phyloP scores from a whole-genome alignment of 2,113 vertebrate genomes.

The Lampris megalopsis region DNA sequence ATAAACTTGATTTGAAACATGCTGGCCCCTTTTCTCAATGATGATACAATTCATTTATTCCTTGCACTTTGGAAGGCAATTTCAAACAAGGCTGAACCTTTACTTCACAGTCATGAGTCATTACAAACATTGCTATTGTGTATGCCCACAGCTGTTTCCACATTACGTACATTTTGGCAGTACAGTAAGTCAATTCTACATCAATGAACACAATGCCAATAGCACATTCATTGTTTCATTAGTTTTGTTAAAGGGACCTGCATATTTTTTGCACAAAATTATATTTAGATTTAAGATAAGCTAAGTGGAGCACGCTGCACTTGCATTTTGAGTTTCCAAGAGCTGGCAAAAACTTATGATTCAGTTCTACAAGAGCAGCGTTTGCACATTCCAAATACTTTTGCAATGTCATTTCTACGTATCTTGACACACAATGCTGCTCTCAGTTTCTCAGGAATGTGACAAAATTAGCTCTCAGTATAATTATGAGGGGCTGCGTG shows the following conservation, averaged over 20 bases:
- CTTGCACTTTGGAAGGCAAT: not conserved
- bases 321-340: not conserved
- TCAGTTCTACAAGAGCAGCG: not conserved
- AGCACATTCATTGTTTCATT: constrained; percentile 8
- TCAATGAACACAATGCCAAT: constrained; percentile 9
- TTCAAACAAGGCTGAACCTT: not conserved
- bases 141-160: constrained; percentile 27
- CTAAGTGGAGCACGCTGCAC: constrained; percentile 11
- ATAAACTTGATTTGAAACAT: no score
- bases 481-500: not conserved
- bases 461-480: not conserved
- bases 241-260: not conserved
- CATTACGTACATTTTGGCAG: not conserved
- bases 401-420: not conserved
- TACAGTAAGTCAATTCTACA: not conserved
- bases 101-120: constrained; percentile 21
- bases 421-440: constrained; percentile 6
- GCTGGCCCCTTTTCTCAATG: not conserved
- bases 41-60: not conserved
- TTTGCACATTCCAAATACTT: constrained; percentile 37
- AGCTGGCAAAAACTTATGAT: constrained; percentile 16
- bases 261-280: not conserved
- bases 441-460: constrained; percentile 12
- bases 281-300: not conserved
- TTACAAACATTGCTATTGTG: constrained; percentile 26